phyloP scores from a whole-genome alignment of 2,888 invertebrate species.

The Cloeon dipterum region DNA sequence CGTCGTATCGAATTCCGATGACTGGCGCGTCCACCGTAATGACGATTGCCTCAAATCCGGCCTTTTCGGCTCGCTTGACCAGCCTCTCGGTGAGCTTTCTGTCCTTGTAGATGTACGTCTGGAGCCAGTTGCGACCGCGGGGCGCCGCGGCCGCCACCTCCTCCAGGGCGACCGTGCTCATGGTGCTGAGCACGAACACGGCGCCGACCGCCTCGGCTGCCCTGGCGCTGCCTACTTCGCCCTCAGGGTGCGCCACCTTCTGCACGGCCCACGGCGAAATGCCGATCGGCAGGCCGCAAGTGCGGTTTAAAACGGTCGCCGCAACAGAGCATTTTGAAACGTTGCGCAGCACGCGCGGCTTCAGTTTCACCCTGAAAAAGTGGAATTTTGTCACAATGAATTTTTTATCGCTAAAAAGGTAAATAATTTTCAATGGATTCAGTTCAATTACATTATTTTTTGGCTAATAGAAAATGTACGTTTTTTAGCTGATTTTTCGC shows the following conservation, averaged over 20 bases:
- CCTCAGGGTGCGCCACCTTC: constrained; percentile 70
- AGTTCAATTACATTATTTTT: no score
- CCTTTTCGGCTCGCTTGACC: constrained; percentile 51
- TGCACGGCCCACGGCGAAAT: constrained; percentile 83
- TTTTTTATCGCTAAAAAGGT: no score
- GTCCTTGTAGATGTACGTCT: constrained; percentile 73
- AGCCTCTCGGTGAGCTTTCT: constrained; percentile 45
- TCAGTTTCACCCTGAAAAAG: constrained; percentile 49
- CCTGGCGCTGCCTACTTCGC: constrained; percentile 61
- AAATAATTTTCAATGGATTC: no score
- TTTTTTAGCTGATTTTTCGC: no score
- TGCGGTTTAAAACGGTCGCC: constrained; percentile 36
- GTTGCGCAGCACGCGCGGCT: constrained; percentile 53
- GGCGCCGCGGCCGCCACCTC: constrained; percentile 63
- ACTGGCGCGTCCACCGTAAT: constrained; percentile 75
- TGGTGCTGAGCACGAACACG: constrained; percentile 59
- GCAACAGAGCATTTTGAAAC: constrained; percentile 37
- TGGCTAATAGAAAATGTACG: no score
- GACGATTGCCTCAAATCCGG: constrained; percentile 69
- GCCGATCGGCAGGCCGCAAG: constrained; percentile 48
- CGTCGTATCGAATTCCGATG: constrained; percentile 61
- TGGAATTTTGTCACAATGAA: no score
- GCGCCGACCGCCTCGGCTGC: constrained; percentile 38
- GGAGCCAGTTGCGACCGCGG: constrained; percentile 62
- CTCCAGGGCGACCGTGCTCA: constrained; percentile 70